phyloP scores from a whole-genome alignment of 64 coral and sea anemone genomes.

The Acropora yongei region DNA sequence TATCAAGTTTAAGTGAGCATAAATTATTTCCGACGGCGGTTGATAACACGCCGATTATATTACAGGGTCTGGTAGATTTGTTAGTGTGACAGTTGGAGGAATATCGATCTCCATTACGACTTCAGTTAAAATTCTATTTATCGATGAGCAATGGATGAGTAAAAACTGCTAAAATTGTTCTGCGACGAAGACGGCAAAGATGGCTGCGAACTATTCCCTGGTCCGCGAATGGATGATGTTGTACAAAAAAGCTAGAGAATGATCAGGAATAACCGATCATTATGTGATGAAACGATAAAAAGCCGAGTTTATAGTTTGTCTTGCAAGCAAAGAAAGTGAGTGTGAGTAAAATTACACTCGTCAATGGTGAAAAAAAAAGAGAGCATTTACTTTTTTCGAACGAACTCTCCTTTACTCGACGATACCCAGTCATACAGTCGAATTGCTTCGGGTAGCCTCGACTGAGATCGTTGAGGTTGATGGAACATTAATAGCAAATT shows the following conservation, averaged over 20 bases:
- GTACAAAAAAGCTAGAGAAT: background rate
- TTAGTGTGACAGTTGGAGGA: too few relatives aligned
- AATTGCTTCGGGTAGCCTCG: too few relatives aligned
- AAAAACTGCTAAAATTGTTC: background rate
- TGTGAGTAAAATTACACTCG: background rate
- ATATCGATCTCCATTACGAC: background rate
- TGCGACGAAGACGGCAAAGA: background rate
- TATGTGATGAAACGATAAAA: background rate
- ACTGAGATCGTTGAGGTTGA: too few relatives aligned
- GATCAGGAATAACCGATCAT: background rate
- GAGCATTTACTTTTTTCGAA: background rate
- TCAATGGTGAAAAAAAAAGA: background rate
- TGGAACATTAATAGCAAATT: too few relatives aligned
- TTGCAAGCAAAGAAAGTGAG: background rate
- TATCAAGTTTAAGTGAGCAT: background rate
- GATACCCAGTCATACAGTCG: too few relatives aligned
- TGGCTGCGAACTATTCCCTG: too few relatives aligned
- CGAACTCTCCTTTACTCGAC: background rate
- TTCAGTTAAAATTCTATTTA: background rate
- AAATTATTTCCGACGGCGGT: conserved; percentile 7
- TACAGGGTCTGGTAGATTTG: too few relatives aligned
- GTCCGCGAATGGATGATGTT: background rate
- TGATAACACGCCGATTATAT: background rate
- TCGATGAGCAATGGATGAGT: background rate
- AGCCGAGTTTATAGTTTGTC: background rate